phyloP scores from a whole-genome alignment of 2,888 invertebrate genomes.

The Fragum sueziense region DNA sequence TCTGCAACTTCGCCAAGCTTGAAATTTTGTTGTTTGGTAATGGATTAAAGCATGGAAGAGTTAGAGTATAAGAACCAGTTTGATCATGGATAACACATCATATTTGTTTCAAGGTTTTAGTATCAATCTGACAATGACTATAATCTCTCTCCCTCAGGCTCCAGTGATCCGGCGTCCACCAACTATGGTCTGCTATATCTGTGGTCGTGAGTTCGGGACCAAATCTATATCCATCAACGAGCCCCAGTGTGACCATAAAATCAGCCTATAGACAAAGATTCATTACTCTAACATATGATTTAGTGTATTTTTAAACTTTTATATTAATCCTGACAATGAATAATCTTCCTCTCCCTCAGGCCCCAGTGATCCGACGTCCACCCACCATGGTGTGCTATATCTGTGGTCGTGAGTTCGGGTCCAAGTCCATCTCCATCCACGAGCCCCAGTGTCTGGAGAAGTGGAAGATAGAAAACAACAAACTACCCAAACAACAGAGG shows the following conservation, averaged over 20 bases:
- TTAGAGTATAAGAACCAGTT: no score
- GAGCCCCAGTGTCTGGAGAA: conserved; percentile 88
- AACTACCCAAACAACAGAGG: conserved; percentile 84
- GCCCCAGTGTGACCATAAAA: conserved; percentile 88
- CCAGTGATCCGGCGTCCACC: conserved; percentile 76
- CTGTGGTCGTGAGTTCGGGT: conserved; percentile 87
- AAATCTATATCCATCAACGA: conserved; percentile 87
- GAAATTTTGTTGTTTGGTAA: no score
- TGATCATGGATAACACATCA: no score
- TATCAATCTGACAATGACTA: no score
- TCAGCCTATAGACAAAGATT: no score
- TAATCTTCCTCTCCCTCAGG: conserved; percentile 35
- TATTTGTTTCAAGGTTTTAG: no score
- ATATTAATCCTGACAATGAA: no score
- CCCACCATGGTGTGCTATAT: conserved; percentile 85
- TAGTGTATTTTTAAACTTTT: no score
- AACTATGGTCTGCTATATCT: conserved; percentile 86
- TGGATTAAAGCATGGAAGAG: no score
- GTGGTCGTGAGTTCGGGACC: conserved; percentile 87
- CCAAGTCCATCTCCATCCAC: conserved; percentile 86
- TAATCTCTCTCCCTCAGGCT: conserved; percentile 40
- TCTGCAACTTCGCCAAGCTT: no score
- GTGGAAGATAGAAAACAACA: conserved; percentile 86
- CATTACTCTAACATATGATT: no score
- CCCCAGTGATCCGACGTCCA: conserved; percentile 74